A percentile compares a stretch with the other conserved stretches of the same genome.
Conservation (phyloP, 2,888 invertebrate species). For the Drosophila paranaensis region DNA sequence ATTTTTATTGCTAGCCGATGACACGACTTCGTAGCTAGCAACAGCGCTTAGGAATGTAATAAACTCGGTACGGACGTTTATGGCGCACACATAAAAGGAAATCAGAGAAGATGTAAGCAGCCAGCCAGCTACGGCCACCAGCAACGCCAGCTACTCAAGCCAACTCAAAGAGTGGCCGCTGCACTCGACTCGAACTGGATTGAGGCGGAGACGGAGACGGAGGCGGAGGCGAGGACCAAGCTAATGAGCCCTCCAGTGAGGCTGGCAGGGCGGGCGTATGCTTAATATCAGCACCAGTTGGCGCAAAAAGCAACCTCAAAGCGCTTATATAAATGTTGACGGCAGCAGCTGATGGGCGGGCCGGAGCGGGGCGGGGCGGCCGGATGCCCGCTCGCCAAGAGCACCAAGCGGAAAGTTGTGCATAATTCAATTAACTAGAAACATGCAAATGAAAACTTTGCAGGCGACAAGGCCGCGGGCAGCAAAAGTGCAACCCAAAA, state of each 20-base stretch:
- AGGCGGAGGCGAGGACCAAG: constrained; percentile 9
- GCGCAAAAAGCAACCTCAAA: constrained; percentile 42
- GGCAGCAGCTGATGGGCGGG: not conserved
- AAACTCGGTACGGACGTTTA: constrained; percentile 67
- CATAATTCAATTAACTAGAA: constrained; percentile 78
- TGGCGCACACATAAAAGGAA: constrained; percentile 72
- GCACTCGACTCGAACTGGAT: constrained; percentile 20
- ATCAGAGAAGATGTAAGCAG: constrained; percentile 54
- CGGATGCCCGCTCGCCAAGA: constrained; percentile 36
- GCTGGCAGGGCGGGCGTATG: constrained; percentile 54
- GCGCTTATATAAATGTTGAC: constrained; percentile 63
- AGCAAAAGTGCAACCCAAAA: constrained; percentile 45
- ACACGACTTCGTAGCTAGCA: constrained; percentile 64
- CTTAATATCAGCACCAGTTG: constrained; percentile 65
- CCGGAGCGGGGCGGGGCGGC: not conserved
- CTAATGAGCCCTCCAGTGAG: constrained; percentile 58
- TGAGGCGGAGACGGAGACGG: constrained; percentile 3
- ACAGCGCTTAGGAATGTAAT: constrained; percentile 69
- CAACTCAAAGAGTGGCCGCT: constrained; percentile 58
- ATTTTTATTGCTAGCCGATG: constrained; percentile 68
- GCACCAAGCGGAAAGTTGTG: constrained; percentile 69
- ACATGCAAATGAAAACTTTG: constrained; percentile 77
- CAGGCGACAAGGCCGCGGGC: constrained; percentile 51
- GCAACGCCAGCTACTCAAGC: constrained; percentile 12
- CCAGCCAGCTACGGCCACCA: constrained; percentile 11